Evolutionary conservation across 2,888 invertebrate genomes (phyloP).

Genomic region (Lumbricus terrestris): DNA sequence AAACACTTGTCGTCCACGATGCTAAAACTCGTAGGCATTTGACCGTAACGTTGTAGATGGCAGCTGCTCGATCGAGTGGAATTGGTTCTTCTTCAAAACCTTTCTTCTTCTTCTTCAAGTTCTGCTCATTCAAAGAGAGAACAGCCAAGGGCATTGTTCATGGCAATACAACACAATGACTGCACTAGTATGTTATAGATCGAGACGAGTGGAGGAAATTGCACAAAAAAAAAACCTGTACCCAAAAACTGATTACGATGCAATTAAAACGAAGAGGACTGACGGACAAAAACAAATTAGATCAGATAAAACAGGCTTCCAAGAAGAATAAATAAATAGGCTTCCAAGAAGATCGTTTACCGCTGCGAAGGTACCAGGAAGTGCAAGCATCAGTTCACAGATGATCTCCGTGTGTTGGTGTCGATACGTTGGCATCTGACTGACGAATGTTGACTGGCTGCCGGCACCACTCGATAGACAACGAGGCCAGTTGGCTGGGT

Average conservation of each 20-base stretch:
- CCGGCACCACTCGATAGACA: slow-evolving; percentile 73
- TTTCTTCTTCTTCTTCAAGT: neutral
- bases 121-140: neutral
- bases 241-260: too few species aligned
- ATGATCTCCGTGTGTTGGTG: slow-evolving; percentile 38
- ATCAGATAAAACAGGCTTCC: neutral
- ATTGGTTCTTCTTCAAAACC: slow-evolving; percentile 5
- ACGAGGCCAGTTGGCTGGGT: slow-evolving; percentile 41
- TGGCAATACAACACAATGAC: too few species aligned
- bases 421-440: slow-evolving; percentile 62
- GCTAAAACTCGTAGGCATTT: slow-evolving; percentile 19
- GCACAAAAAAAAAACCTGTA: too few species aligned
- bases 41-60: slow-evolving; percentile 6
- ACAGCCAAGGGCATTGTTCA: neutral
- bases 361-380: neutral
- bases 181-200: too few species aligned
- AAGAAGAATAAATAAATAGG: too few species aligned
- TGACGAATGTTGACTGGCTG: slow-evolving; percentile 69
- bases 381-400: slow-evolving; percentile 31
- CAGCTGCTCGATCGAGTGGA: neutral
- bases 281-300: neutral
- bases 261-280: too few species aligned
- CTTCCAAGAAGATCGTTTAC: neutral
- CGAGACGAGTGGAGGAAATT: too few species aligned
- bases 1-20: slow-evolving; percentile 89